phyloP scores from a whole-genome alignment of 2,888 invertebrate species.

The Netelia inedita region DNA sequence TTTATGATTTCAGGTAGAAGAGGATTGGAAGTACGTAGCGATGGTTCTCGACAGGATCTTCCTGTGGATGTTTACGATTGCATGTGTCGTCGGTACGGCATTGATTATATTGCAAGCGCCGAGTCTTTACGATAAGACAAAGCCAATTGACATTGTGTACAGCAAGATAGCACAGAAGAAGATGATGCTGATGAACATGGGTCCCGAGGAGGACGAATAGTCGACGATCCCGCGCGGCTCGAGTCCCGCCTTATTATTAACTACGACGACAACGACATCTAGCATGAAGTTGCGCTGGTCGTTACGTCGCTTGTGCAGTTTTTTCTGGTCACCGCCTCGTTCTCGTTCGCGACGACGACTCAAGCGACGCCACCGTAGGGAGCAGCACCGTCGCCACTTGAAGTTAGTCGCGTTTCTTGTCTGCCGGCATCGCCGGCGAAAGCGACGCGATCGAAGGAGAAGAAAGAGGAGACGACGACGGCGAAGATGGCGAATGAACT shows the following conservation, averaged over 20 bases:
- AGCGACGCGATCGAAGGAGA: constrained; percentile 68
- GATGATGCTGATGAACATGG: constrained; percentile 95
- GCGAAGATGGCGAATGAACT: constrained; percentile 47
- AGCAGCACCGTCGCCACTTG: constrained; percentile 2
- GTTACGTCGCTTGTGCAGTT: constrained; percentile 1
- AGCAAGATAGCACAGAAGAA: constrained; percentile 97
- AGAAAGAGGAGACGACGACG: constrained; percentile 55
- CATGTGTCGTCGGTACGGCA: constrained; percentile 96
- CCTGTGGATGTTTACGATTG: constrained; percentile 97
- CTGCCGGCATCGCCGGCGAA: constrained; percentile 53
- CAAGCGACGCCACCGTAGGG: constrained; percentile 22
- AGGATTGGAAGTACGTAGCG: constrained; percentile 99
- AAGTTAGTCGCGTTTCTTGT: constrained; percentile 29
- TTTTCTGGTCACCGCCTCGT: constrained; percentile 9
- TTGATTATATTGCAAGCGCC: constrained; percentile 96
- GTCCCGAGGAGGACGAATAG: constrained; percentile 89
- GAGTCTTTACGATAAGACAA: constrained; percentile 95
- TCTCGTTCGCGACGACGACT: constrained; percentile 30
- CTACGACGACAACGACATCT: constrained; percentile 21
- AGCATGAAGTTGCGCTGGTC: constrained; percentile 20
- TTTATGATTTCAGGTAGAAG: constrained; percentile 90
- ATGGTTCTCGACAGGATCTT: constrained; percentile 99
- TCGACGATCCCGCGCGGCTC: constrained; percentile 79
- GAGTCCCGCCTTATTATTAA: constrained; percentile 65
- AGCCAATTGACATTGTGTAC: constrained; percentile 95